Base-by-base conservation (phyloP, 2,888 invertebrate species). In the Didymodactylos carnosus region DNA sequence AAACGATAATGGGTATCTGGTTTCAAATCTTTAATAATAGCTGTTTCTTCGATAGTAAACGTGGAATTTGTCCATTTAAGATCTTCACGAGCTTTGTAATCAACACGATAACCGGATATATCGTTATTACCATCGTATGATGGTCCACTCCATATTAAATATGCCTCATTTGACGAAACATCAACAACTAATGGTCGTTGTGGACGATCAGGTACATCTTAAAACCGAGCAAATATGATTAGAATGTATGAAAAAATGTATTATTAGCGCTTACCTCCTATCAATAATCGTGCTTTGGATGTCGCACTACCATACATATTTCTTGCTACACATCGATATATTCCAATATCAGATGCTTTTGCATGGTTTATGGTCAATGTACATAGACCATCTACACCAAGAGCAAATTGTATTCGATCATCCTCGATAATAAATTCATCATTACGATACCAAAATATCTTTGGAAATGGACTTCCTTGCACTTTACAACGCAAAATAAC, bases 121-220 rank as follows among this genome's bases (percentile, higher is more conserved):
- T 91, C 88, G 0, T 92, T 88, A 82, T 94, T 91, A 19, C 94
- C 94, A 80, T 94, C 92, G 80, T 89, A 88, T 78, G 89, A 90
- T 0, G 97, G 95, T 77, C 91, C 90, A 80, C 91, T 91, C 97
- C 97, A 97, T 74, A 89, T 87, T 1, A 97, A 85, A 14, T 93
- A 87, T 2, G 92, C 88, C 82, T 95, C 93, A 0, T 88, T 88
- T 79, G 91, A 91, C 1, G 94, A 92, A 0, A 89, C 84, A 71
- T 91, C 89, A 0, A 88, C 85, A 0, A 90, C 88, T 79, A 90
- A 89, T 0, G 94, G 95, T n/a, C 93, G 90, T 80, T 93, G 92
- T 0, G 94, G 94, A 16, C 91, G 88, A 79, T 89, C 89, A 0
- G 95, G 94, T 10, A 88, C 86, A 49, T 89, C 88, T 53, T 77